These are phyloP conservation scores for Pithecia hirsuta DNA, from an alignment of 2,797 vertebrate species.

Conservation along the genomic window DNA sequence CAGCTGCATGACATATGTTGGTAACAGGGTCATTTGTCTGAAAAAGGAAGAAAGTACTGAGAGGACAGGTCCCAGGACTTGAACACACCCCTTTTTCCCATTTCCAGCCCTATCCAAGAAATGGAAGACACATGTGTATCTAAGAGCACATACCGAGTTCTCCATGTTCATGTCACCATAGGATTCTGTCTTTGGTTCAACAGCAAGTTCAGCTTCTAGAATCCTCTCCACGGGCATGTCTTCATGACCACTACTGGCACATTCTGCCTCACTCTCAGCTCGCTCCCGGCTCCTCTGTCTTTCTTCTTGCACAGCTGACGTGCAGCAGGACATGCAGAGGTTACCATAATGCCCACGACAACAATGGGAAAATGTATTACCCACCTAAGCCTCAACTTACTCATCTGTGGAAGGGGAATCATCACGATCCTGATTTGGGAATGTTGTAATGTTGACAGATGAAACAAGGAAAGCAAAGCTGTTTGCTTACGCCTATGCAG, in stretches of 20 bases:
- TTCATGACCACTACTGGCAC: constrained; percentile 89
- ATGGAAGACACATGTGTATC: fast-evolving
- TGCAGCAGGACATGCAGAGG: background rate
- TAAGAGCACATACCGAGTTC: constrained; percentile 89
- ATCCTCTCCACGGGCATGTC: constrained; percentile 99
- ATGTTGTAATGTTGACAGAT: background rate
- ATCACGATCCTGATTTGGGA: background rate
- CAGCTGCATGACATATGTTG: constrained; percentile 97
- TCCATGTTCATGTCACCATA: constrained; percentile 86
- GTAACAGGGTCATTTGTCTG: constrained; percentile 97
- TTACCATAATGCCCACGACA: background rate
- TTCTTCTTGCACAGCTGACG: constrained; percentile 96
- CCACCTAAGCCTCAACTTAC: background rate
- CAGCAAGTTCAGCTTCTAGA: constrained; percentile 95
- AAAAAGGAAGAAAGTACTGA: background rate
- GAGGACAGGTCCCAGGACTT: background rate
- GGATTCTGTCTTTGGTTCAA: constrained; percentile 95
- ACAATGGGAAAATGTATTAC: fast-evolving
- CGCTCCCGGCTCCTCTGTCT: constrained; percentile 95
- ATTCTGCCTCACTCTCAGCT: constrained; percentile 92
- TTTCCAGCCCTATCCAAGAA: background rate
- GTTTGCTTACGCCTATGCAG: fast-evolving
- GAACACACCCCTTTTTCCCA: fast-evolving
- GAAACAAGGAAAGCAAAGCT: background rate
- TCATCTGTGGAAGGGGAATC: background rate